Percentiles rank a stretch among this genome's conserved stretches.
These are phyloP conservation scores for Microcebus lehilahytsara DNA, from an alignment of 2,113 vertebrate genomes.

Conservation along the genomic window DNA sequence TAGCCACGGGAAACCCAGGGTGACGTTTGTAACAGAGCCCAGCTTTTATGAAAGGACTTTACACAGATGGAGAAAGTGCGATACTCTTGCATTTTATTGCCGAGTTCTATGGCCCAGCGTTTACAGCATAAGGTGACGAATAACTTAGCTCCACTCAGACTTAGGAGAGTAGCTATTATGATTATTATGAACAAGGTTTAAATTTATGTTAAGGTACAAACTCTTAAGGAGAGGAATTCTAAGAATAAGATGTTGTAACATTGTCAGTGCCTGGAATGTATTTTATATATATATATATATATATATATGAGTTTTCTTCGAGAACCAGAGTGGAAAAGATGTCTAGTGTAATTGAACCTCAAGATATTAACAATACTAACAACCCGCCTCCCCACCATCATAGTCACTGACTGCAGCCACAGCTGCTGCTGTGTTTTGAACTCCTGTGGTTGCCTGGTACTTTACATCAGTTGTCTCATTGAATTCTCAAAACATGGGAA, in stretches of 20 bases:
- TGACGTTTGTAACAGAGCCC: neutral
- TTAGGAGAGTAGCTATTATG: neutral
- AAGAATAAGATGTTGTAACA: neutral
- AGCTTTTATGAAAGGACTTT: constrained; percentile 16
- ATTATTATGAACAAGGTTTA: neutral
- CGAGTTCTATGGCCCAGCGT: neutral
- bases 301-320: neutral
- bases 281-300: too few species aligned
- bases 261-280: neutral
- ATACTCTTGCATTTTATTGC: constrained; percentile 14
- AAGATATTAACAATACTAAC: neutral
- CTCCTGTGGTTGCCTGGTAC: neutral
- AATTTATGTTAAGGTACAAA: neutral
- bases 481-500: neutral
- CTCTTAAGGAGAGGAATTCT: neutral
- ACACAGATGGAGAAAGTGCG: neutral
- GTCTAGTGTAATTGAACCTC: neutral
- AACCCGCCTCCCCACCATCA: rapidly evolving
- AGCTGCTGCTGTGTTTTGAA: neutral
- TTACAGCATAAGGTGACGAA: neutral
- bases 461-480: neutral
- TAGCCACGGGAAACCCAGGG: neutral
- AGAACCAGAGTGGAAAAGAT: neutral
- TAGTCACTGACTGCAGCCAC: rapidly evolving
- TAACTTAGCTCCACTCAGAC: neutral